Evolutionary conservation across 2,113 vertebrate species (phyloP), one percentile per base, ranked within the genome.

Genomic region (Thalassarche chlororhynchos): DNA sequence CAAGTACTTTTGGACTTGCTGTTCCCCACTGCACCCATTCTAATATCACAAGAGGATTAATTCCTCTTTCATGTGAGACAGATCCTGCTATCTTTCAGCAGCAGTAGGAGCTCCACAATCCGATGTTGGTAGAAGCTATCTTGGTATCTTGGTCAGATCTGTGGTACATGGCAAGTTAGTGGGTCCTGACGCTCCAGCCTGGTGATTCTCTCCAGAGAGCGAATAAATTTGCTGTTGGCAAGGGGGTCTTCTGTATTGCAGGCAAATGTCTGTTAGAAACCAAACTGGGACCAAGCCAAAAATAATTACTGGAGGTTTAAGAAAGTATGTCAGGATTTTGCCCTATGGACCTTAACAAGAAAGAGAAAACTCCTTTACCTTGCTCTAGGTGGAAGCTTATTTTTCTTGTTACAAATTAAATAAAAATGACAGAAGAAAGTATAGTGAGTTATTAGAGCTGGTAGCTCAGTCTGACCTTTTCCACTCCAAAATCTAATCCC

Each of bases 391-490:
- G 62, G 78, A 90, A 93, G 65, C 61, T 71, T 90, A 69, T 91
- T 95, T 94, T 94, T 91, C 81, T 87, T 95, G 49, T 65, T 93
- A 75, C 49, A 94, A 94, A 97, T 96, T 72, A 91, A 96, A 96
- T 91, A 83, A 95, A 82, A 95, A 65, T 54, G 74, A 87, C 78
- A 91, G 81, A 87, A 90, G 57, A 81, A 89, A 83, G 71, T 64
- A 93, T 25, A 70, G 77, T 80, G 81, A 96, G 52, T 84, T 91
- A 89, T 91, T 96, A 87, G 68, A 89, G 52, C 68, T 93, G 16
- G 81, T 89, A 84, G 51, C 72, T 89, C 76, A 75, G 34, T 40
- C 65, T 95, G 96, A 97, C 95, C 93, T 96, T 97, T 95, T 94
- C 94, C 84, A 92, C 52, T 93, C 66, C 74, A 84, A 96, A 96